Evolutionary conservation across 1,140 invertebrate genomes (phyloP).

Genomic region (Caenorhabditis latens): DNA sequence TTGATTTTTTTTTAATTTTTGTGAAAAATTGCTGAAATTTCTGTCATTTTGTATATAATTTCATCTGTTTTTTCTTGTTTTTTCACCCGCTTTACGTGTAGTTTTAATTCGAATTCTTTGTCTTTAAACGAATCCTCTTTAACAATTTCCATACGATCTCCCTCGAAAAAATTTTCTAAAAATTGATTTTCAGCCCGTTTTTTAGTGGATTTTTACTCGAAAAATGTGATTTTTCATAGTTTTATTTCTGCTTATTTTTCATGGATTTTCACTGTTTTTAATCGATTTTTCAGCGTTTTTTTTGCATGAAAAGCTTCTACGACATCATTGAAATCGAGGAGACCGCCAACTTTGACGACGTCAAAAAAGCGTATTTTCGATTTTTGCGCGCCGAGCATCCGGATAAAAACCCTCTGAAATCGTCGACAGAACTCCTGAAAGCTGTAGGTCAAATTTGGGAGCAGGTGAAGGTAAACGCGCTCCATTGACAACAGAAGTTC

Average conservation of each 20-base stretch:
- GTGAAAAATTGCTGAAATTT: background rate
- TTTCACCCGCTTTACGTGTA: slow-evolving; percentile 5
- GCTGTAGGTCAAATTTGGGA: slow-evolving; percentile 28
- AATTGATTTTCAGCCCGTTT: background rate
- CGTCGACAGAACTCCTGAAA: slow-evolving; percentile 20
- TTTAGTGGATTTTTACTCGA: background rate
- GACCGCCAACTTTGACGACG: slow-evolving; percentile 57
- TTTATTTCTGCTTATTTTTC: background rate
- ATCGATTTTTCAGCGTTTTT: background rate
- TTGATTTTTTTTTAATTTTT: background rate
- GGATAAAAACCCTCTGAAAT: slow-evolving; percentile 51
- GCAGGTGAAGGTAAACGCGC: slow-evolving; percentile 13
- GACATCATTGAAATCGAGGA: slow-evolving; percentile 74
- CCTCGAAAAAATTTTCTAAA: background rate
- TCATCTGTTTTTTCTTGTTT: too few relatives aligned
- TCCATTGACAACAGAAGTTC: too few relatives aligned
- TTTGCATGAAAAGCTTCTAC: slow-evolving; percentile 60
- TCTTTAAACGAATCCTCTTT: too few relatives aligned
- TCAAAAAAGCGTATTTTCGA: slow-evolving; percentile 67
- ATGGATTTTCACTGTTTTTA: background rate
- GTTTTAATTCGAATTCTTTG: background rate
- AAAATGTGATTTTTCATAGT: background rate
- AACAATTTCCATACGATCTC: background rate
- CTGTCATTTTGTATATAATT: background rate
- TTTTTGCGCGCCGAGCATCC: slow-evolving; percentile 59